These are phyloP conservation scores for Cydia amplana DNA, from an alignment of 1,140 invertebrate genomes.

Conservation along the genomic window DNA sequence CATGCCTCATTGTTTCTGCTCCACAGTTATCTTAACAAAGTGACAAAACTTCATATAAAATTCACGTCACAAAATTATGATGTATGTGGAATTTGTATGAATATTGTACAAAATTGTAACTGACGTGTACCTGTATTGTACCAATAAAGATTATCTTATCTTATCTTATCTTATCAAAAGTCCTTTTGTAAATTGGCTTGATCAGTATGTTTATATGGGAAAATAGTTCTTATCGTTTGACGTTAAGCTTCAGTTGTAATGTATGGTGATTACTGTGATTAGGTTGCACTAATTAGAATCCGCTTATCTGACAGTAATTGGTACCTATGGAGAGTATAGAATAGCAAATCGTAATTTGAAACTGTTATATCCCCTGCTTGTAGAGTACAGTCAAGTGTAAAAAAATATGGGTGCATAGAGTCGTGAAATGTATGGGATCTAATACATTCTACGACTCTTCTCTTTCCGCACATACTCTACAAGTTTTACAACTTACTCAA, in stretches of 20 bases:
- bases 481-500: too few species aligned
- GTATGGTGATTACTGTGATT: neutral
- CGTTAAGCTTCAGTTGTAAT: neutral
- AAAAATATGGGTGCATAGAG: too few species aligned
- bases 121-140: too few species aligned
- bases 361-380: neutral
- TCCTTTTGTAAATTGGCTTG: neutral
- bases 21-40: neutral
- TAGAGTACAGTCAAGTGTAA: too few species aligned
- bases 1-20: neutral
- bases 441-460: too few species aligned
- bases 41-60: neutral
- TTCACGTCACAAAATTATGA: neutral
- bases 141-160: too few species aligned
- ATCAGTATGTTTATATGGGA: neutral
- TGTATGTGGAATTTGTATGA: too few species aligned
- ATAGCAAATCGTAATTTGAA: neutral
- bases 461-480: too few species aligned
- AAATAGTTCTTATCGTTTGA: constrained; percentile 1
- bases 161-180: too few species aligned
- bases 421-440: too few species aligned
- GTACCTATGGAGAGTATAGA: neutral
- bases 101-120: too few species aligned
- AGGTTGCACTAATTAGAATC: neutral
- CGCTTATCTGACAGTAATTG: neutral